phyloP scores from a whole-genome alignment of 1,140 invertebrate genomes.

The Trichomalopsis sarcophagae region DNA sequence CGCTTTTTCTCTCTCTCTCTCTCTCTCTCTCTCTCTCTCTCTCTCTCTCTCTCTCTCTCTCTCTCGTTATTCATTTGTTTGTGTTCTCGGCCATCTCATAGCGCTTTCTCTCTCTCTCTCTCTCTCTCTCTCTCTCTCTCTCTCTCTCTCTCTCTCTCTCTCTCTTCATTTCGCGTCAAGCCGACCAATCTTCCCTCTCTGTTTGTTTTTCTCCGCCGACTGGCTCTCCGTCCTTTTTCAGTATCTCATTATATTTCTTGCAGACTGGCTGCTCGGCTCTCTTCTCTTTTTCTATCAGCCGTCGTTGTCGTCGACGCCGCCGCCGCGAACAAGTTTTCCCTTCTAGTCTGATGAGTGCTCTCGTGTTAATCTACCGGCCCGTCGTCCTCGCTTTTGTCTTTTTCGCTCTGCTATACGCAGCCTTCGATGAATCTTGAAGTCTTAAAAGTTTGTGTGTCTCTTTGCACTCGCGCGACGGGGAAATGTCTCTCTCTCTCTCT shows the following conservation, averaged over 20 bases:
- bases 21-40: too few species aligned
- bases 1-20: not conserved
- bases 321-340: constrained; percentile 42
- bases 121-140: too few species aligned
- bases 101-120: not conserved
- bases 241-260: constrained; percentile 45
- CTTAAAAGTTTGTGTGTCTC: constrained; percentile 12
- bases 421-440: constrained; percentile 42
- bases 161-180: not conserved
- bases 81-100: constrained; percentile 30
- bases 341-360: constrained; percentile 49
- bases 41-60: not conserved
- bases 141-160: not conserved
- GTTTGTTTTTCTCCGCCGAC: constrained; percentile 9
- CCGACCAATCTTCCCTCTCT: not conserved
- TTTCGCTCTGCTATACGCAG: not conserved
- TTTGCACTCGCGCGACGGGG: not conserved
- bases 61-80: constrained; percentile 64
- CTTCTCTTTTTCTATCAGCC: constrained; percentile 6
- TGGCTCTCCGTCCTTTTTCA: not conserved
- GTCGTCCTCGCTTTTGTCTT: constrained; percentile 35
- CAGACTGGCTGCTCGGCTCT: not conserved
- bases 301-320: not conserved
- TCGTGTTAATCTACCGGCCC: constrained; percentile 30
- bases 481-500: not conserved